Base-by-base conservation (phyloP, 2,888 invertebrate genomes). In the Drosophila mulleri region DNA sequence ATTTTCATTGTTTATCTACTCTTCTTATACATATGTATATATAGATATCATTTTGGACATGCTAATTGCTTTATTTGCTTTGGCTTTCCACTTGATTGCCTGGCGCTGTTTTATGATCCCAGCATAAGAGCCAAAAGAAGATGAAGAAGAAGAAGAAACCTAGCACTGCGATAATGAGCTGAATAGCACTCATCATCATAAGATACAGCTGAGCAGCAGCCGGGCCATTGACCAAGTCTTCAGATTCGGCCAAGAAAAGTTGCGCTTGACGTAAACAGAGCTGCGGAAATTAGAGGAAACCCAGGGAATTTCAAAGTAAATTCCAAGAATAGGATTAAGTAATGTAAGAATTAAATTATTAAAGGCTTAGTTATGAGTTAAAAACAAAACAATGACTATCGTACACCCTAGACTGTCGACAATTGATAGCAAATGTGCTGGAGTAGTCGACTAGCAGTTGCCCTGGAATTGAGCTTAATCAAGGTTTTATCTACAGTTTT, bases 41-140 rank as follows among this genome's bases (percentile, higher is more conserved):
- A 57, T 16, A 42, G 11, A 12, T 45, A 26, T 14, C 6, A n/a
- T 69, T 61, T 62, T 41, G 59, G 37, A 60, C 67, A 64, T 61
- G 88, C 75, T 84, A 88, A 84, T 83, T 88, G 67, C 62, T 72
- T 85, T 84, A 88, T 88, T 85, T 83, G 58, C 37, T 57, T 63
- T 71, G 64, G 72, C 88, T 83, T 87, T 83, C 80, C 85, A 78
- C 79, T 74, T 79, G 76, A 79, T 71, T 67, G 70, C 85, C 58
- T 9, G 57, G 44, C 20, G 59, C 56, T 56, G 56, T 65, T 73
- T 76, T 76, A 67, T 60, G 64, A 61, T 53, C 54, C 37, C 37
- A 77, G 42, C 71, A 72, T 53, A 67, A 56, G 42, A 66, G 45
- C 57, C 29, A 20, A 37, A 45, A n/a, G 16, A 41, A 41, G 42